Evolutionary conservation across 1,140 invertebrate genomes (phyloP), one percentile per base, ranked within the genome.

Genomic region (Papilio helenus): DNA sequence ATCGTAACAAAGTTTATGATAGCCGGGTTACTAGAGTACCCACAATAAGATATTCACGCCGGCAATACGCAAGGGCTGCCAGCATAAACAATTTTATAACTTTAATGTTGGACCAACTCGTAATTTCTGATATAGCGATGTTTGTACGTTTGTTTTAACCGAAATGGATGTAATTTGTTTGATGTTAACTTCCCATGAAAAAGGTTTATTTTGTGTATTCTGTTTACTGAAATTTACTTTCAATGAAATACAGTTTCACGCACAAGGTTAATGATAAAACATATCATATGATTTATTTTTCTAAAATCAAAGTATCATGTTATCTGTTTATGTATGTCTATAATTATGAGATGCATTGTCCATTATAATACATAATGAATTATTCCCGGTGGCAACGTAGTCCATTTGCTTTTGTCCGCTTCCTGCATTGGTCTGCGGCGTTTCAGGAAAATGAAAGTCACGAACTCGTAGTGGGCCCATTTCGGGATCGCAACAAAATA

Each of bases 401-500:
- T 68, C 26, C 61, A 68, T 29, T 68, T 34, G 61, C 61, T 68
- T 68, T 29, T 44, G 23, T 74, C 12, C 72, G n/a, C 71, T 72
- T 39, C 39, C 39, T 72, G 71, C 39, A 44, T 72, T 20, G 71
- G 34, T 8, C 71, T 44, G 71, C 29, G 71, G 71, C 78, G 78
- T 79, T 79, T 80, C 76, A 81, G 84, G 84, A 89, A 86, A 84
- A 84, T 81, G 86, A 88, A 88, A 88, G 87, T 88, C 87, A 89
- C 81, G 84, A 87, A 87, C 87, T 89, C 86, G 88, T 90, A 80
- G 85, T 79, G 84, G 83, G 82, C 84, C 87, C 86, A 86, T 89
- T 85, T 85, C 68, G 83, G 86, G 88, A 83, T 90, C 85, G 81
- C 83, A 92, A 91, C 90, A 91, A 94, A 93, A 93, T 94, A 94